Base-by-base conservation (phyloP, 2,113 vertebrate species). In the Forbesichthys papilliferus region DNA sequence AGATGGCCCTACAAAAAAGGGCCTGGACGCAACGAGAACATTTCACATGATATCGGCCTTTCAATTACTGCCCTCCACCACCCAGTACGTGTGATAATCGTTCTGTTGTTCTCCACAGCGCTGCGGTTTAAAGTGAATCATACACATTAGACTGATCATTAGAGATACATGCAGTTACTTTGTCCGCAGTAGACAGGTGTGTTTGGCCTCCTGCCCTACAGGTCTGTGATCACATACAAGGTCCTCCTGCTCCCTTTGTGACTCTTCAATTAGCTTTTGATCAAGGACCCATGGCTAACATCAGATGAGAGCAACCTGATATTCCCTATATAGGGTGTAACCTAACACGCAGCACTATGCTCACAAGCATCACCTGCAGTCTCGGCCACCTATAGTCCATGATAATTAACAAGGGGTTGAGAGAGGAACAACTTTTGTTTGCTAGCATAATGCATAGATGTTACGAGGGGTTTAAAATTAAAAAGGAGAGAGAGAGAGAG, bases 241-340 rank as follows among this genome's bases (percentile, higher is more conserved):
- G 12, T 33, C 71, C 73, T 71, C 63, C 67, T 14, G 61, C 68
- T 74, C 61, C 69, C 46, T 49, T 63, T 72, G 61, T 83, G 75
- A 71, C 58, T 83, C 72, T 83, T 86, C 69, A 65, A 66, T 70
- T 71, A 71, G 64, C 88, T 89, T 90, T 92, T 92, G 90, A 92
- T 92, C 90, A 90, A 73, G 73, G 80, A 81, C 61, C 87, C 91
- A 86, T 90, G 85, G 63, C 89, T 82, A 79, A 86, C 86, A 84
- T 89, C 88, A 90, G 86, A 91, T 88, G 85, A 70, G 51, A 33
- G 88, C 88, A 74, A 92, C 82, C 79, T 55, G 90, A 93, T 90
- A 90, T 16, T 11, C 76, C 77, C 82, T 27, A 84, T 80, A 86
- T 79, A 88, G 66, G 69, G 82, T 83, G 90, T 89, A 92, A 92